Conservation (phyloP, 2,113 vertebrate genomes). For the Paralichthys olivaceus region DNA sequence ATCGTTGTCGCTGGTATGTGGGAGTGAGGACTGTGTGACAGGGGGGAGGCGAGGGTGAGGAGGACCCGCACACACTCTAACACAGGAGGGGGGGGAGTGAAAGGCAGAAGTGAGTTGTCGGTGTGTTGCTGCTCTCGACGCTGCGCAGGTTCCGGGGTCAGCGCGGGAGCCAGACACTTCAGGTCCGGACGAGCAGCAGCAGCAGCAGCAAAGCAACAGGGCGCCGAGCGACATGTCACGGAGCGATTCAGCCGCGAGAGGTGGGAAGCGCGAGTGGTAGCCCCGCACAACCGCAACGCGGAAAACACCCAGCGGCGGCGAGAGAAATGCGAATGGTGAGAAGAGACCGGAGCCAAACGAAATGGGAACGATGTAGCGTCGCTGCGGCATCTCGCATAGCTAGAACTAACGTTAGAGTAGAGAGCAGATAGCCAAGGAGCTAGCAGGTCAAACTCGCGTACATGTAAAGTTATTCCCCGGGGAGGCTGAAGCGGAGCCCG, state of each 20-base stretch:
- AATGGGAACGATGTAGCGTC: constrained; percentile 82
- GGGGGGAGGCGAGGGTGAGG: constrained; percentile 46
- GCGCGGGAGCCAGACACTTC: neutral
- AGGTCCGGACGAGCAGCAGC: constrained; percentile 2
- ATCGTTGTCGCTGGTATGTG: constrained; percentile 50
- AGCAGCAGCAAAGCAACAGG: constrained; percentile 77
- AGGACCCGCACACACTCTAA: constrained; percentile 19
- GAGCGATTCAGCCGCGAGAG: constrained; percentile 54
- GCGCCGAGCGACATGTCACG: constrained; percentile 76
- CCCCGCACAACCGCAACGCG: constrained; percentile 75
- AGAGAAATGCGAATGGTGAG: constrained; percentile 82
- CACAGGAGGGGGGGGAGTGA: neutral
- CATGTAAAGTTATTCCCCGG: constrained; percentile 79
- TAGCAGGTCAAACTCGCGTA: constrained; percentile 74
- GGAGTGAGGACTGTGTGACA: constrained; percentile 77
- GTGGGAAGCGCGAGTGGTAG: constrained; percentile 67
- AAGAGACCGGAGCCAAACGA: constrained; percentile 70
- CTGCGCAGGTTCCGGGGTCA: neutral
- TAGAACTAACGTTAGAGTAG: constrained; percentile 74
- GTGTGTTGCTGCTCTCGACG: neutral
- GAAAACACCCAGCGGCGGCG: constrained; percentile 63
- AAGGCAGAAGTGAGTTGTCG: neutral
- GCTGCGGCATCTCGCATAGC: constrained; percentile 74
- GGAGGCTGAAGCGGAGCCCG: constrained; percentile 62
- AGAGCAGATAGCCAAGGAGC: constrained; percentile 76